phyloP scores from a whole-genome alignment of 2,888 invertebrate species.

The Busseola fusca region DNA sequence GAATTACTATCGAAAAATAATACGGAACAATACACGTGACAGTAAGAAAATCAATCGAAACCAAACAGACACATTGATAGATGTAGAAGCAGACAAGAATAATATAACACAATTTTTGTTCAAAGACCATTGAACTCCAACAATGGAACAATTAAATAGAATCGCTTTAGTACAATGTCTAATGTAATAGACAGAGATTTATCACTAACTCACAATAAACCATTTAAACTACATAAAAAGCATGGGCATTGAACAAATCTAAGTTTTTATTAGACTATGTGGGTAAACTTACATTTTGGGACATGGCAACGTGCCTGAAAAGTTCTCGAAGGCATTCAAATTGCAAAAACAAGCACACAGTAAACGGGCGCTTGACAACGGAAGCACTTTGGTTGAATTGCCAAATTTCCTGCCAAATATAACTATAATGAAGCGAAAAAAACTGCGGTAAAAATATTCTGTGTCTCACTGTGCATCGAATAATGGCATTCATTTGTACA shows the following conservation, averaged over 20 bases:
- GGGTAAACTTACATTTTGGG: constrained; percentile 21
- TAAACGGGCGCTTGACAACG: constrained; percentile 3
- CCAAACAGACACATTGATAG: constrained; percentile 21
- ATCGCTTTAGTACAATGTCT: constrained; percentile 43
- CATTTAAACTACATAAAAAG: constrained; percentile 30
- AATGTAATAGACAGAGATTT: constrained; percentile 49
- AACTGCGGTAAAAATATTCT: constrained; percentile 23
- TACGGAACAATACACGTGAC: neutral
- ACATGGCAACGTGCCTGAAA: constrained; percentile 2
- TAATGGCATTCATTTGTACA: constrained; percentile 37
- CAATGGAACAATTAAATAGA: constrained; percentile 57
- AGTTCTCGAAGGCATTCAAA: neutral
- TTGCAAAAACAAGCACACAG: constrained; percentile 1
- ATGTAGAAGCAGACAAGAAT: constrained; percentile 18
- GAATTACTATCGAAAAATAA: neutral
- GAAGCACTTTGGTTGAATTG: constrained; percentile 4
- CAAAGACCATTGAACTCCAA: constrained; percentile 62
- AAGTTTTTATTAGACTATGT: constrained; percentile 29
- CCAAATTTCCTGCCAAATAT: neutral
- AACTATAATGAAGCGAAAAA: neutral
- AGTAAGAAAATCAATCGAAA: constrained; percentile 7
- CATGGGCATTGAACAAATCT: constrained; percentile 27
- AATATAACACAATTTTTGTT: constrained; percentile 45
- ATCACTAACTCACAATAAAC: constrained; percentile 52
- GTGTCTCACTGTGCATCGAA: constrained; percentile 34